Evolutionary conservation across 2,797 vertebrate genomes (phyloP).

Genomic region (Acanthis flammea): DNA sequence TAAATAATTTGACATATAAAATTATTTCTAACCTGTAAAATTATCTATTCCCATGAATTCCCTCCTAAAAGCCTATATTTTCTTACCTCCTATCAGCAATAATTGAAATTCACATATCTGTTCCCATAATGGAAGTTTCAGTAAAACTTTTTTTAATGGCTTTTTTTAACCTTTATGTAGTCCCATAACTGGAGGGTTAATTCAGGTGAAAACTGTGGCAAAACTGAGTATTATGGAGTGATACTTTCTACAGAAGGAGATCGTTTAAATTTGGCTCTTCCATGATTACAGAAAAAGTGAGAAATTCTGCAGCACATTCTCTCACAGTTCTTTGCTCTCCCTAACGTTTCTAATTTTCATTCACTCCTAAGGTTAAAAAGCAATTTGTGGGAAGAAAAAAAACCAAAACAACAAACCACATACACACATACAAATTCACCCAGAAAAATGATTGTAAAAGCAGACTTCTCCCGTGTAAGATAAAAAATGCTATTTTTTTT

Average conservation of each 20-base stretch:
- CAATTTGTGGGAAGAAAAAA: neutral
- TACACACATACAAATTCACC: neutral
- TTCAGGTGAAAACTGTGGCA: neutral
- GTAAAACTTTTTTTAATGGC: neutral
- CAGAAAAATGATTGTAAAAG: neutral
- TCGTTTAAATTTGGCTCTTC: neutral
- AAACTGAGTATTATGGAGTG: neutral
- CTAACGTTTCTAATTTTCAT: neutral
- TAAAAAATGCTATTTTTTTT: neutral
- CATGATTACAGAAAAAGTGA: neutral
- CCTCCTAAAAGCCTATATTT: neutral
- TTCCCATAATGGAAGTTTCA: neutral
- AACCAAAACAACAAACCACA: neutral
- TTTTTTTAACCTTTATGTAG: neutral
- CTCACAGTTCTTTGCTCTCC: neutral
- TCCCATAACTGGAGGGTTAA: neutral
- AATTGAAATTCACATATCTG: neutral
- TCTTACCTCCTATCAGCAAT: neutral
- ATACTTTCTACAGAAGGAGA: neutral
- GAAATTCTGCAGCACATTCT: neutral
- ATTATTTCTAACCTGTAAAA: neutral
- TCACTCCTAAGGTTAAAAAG: neutral
- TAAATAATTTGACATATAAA: neutral
- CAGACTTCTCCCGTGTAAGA: neutral
- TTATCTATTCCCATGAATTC: neutral